Evolutionary conservation across 1,140 invertebrate genomes (phyloP), one percentile per base, ranked within the genome.

Genomic region (Bombus difficillimus): DNA sequence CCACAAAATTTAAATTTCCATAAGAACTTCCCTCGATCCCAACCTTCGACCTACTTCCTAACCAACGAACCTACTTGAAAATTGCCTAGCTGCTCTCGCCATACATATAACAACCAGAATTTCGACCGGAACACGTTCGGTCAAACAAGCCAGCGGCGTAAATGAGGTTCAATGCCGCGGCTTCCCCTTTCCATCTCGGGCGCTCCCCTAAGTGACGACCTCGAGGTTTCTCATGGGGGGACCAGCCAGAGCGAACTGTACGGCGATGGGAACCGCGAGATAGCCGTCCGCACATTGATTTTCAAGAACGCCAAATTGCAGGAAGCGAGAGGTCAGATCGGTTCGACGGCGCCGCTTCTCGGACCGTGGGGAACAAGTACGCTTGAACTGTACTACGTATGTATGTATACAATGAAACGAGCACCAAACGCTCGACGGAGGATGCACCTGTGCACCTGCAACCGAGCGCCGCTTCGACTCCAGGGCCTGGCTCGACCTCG

Each of bases 261-360:
- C 72, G 69, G 73, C 81, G 91, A 92, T 92, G 92, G 88, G 91
- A 93, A 93, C 85, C 90, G 86, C 88, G 88, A 82, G 88, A 92
- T 91, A 91, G 86, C 86, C 80, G 59, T 86, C 89, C 69, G 83
- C 83, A 89, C 90, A 92, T 92, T 93, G 92, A 93, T 93, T 93
- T 92, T 91, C 87, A 91, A 91, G 88, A 92, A 86, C 88, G 71
- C 89, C 92, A 93, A 93, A 93, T 93, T 93, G 87, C 93, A 92
- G 92, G 93, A 93, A 93, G 90, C 87, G 84, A 89, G 92, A 92
- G 92, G 90, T 93, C 92, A 90, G 82, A 90, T 90, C 78, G 82
- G 77, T 62, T 77, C 71, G 64, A 43, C 81, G 71, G 47, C 57
- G 68, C 37, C 34, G 68, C 34, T 75, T 68, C 73, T 47, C 28